Conservation (phyloP, 2,113 vertebrate genomes). For the Pelodiscus sinensis region DNA sequence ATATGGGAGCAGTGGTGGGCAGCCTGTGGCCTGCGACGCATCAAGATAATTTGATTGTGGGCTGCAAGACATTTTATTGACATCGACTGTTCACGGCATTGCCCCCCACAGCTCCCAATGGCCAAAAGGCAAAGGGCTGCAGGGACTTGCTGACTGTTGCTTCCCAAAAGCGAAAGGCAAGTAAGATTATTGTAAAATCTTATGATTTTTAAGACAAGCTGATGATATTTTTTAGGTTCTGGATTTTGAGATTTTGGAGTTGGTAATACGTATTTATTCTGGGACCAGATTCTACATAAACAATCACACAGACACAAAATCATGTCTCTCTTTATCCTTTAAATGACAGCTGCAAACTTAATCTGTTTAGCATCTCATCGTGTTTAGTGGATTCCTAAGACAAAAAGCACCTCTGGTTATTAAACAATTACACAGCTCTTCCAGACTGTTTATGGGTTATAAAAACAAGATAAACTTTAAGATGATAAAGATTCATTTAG, state of each 20-base stretch:
- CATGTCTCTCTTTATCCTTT: constrained; percentile 11
- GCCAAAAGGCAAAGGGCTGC: too few relatives aligned
- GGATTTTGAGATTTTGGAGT: not conserved
- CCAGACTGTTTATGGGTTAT: not conserved
- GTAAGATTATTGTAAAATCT: not conserved
- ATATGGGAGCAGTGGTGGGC: not conserved
- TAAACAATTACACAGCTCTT: constrained; percentile 9
- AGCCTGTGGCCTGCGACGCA: too few relatives aligned
- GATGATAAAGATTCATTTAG: constrained; percentile 3
- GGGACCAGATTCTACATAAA: not conserved
- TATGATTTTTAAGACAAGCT: not conserved
- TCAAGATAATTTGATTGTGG: too few relatives aligned
- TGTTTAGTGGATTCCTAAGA: constrained; percentile 24
- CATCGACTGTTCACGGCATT: too few relatives aligned
- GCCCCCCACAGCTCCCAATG: too few relatives aligned
- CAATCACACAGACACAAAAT: not conserved
- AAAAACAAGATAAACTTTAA: constrained; percentile 20
- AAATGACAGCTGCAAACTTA: constrained; percentile 14
- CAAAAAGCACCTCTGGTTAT: not conserved
- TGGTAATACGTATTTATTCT: not conserved
- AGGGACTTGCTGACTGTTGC: too few relatives aligned
- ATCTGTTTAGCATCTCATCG: not conserved
- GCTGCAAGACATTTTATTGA: too few relatives aligned
- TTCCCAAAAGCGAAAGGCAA: not conserved
- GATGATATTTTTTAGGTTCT: not conserved